Base-by-base conservation (phyloP, 35 echinoderm and acorn worm species). In the Diadema setosum region DNA sequence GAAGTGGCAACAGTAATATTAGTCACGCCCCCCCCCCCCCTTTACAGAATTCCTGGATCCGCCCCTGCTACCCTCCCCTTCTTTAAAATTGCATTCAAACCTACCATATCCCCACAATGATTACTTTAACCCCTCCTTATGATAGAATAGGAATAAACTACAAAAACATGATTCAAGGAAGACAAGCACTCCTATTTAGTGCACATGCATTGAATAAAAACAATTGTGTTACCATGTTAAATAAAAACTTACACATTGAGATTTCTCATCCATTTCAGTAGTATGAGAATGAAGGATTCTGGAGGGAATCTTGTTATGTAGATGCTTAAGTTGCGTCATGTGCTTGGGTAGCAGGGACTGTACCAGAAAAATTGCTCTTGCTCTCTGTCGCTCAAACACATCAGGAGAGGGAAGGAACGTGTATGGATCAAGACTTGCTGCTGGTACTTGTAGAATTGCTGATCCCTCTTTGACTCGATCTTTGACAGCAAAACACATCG, bases 191-290 rank as follows among this genome's bases (percentile, higher is more conserved):
- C n/a, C n/a, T n/a, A n/a, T n/a, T n/a, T n/a, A n/a, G n/a, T n/a
- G n/a, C n/a, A n/a, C n/a, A n/a, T n/a, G n/a, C n/a, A n/a, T n/a
- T n/a, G n/a, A n/a, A n/a, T n/a, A n/a, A n/a, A n/a, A n/a, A n/a
- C n/a, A n/a, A n/a, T n/a, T n/a, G n/a, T n/a, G n/a, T n/a, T n/a
- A n/a, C n/a, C n/a, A n/a, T n/a, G n/a, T n/a, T n/a, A n/a, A n/a
- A n/a, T n/a, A n/a, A n/a, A n/a, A 42, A 85, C 70, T 65, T 23
- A 65, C 60, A 65, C 60, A 65, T 65, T 65, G 25, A 65, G 60
- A 65, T 65, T 65, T 65, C 35, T 25, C 60, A 25, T 65, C 26
- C 61, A 32, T 65, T 12, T 32, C 61, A 32, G 29, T 65, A 34
- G 61, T 65, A 34, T 65, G 26, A 26, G 29, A 2, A 24, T 65